Evolutionary conservation across 2,888 invertebrate genomes (phyloP).

Genomic region (Uloborus plumipes): DNA sequence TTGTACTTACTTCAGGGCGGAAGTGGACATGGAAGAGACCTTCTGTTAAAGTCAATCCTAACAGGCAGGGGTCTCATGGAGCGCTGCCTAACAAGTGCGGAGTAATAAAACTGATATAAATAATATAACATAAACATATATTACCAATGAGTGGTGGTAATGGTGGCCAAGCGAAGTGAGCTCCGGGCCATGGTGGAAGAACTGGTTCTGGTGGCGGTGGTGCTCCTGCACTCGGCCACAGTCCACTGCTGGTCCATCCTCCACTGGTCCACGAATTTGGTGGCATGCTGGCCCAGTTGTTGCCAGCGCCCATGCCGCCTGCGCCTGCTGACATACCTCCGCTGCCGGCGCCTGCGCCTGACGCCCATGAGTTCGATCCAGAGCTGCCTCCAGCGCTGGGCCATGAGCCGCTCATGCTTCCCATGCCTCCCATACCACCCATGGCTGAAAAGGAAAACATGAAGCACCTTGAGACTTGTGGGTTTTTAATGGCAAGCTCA

Average conservation of each 20-base stretch:
- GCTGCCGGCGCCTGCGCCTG: slow-evolving; percentile 29
- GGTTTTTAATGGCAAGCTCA: not conserved
- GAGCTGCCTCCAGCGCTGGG: slow-evolving; percentile 29
- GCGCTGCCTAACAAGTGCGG: too few species aligned
- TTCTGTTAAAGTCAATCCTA: too few species aligned
- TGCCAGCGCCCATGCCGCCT: slow-evolving; percentile 43
- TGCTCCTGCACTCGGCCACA: slow-evolving; percentile 39
- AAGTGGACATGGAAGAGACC: too few species aligned
- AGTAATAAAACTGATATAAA: too few species aligned
- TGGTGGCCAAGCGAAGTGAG: slow-evolving; percentile 49
- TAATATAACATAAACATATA: not conserved
- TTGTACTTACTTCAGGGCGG: too few species aligned
- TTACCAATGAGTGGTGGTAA: slow-evolving; percentile 50
- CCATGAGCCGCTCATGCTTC: slow-evolving; percentile 18
- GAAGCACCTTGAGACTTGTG: too few species aligned
- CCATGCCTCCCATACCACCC: not conserved
- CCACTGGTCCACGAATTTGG: slow-evolving; percentile 59
- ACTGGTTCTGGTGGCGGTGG: slow-evolving; percentile 28
- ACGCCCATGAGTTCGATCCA: slow-evolving; percentile 52
- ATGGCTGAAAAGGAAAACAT: too few species aligned
- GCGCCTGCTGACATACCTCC: slow-evolving; percentile 15
- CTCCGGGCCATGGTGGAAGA: slow-evolving; percentile 33
- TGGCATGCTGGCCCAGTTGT: slow-evolving; percentile 66
- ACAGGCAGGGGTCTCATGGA: too few species aligned
- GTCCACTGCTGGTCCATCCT: slow-evolving; percentile 51